Evolutionary conservation across 2,797 vertebrate genomes (phyloP).

Genomic region (Pachyuromys duprasi): DNA sequence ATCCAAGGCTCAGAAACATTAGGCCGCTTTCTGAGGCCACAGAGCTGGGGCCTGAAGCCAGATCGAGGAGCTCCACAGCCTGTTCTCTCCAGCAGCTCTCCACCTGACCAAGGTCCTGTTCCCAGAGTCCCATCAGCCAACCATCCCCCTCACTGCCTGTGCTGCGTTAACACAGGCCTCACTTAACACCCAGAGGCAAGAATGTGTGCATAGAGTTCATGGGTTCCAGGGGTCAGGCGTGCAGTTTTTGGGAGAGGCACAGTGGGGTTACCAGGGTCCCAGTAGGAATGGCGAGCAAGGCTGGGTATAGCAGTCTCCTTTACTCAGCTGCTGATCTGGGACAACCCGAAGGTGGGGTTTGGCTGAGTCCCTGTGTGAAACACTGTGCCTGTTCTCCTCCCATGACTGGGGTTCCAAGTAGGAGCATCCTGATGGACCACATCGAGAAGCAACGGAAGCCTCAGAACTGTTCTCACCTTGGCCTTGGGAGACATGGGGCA

Average conservation of each 20-base stretch:
- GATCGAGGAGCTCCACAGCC: neutral
- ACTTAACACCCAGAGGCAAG: neutral
- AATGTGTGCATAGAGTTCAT: neutral
- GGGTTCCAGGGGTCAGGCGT: neutral
- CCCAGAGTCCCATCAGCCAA: neutral
- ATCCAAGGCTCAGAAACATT: neutral
- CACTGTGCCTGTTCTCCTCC: neutral
- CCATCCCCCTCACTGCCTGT: neutral
- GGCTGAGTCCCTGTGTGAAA: neutral
- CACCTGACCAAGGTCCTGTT: neutral
- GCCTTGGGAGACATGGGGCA: neutral
- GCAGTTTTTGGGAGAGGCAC: neutral
- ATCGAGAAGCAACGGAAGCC: neutral
- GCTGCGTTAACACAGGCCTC: neutral
- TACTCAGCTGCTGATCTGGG: neutral
- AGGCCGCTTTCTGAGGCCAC: neutral
- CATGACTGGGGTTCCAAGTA: neutral
- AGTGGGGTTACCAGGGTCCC: neutral
- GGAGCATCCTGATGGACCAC: neutral
- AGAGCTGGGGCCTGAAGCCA: neutral
- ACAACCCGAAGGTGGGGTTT: fast-evolving
- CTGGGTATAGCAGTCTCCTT: neutral
- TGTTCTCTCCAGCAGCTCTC: neutral
- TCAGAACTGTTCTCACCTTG: neutral
- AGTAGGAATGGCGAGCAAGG: neutral